Evolutionary conservation across 2,888 invertebrate species (phyloP), one percentile per base, ranked within the genome.

Genomic region (Baronia brevicornis): DNA sequence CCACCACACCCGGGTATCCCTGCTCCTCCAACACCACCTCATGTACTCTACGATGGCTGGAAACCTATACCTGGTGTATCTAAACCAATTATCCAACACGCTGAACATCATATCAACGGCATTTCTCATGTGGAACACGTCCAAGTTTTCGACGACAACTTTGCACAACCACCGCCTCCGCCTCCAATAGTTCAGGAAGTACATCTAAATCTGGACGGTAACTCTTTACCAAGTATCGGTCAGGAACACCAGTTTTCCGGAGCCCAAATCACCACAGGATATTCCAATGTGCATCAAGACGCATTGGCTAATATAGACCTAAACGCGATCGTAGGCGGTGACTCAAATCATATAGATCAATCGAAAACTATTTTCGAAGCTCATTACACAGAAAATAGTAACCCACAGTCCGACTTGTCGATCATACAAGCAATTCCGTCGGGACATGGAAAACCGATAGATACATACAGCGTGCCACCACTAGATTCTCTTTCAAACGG

Each of bases 11-110:
- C 89, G 1, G 91, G 91, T 12, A 88, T 88, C 1, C 90, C 90
- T 20, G 91, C 91, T 0, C 91, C 92, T 0, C 91, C 92, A 1
- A 91, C 91, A 1, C 91, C 91, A 3, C 89, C 92, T 3, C 87
- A 90, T 58, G 88, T 93, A 15, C 82, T 91, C 29, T 94, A 94
- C 54, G 94, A 94, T 48, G 94, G 94, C 12, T 94, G 94, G 94
- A 92, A 90, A 57, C 94, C 94, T 9, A 94, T 94, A 38, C 90
- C 93, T 4, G 92, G 93, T 1, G 48, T 79, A 0, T 78, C 84
- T 0, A 54, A 65, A 15, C 87, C 91, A 1, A 71, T 47, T 60
- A 38, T 52, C 3, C 63, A 65, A 4, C 60, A 61, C 3, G 46
- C 54, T 29, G 51, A 50, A 39, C 10, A 44, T 4, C 46, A 50